Conservation (phyloP, 2,888 invertebrate species). For the Chloroclystis v-ata region DNA sequence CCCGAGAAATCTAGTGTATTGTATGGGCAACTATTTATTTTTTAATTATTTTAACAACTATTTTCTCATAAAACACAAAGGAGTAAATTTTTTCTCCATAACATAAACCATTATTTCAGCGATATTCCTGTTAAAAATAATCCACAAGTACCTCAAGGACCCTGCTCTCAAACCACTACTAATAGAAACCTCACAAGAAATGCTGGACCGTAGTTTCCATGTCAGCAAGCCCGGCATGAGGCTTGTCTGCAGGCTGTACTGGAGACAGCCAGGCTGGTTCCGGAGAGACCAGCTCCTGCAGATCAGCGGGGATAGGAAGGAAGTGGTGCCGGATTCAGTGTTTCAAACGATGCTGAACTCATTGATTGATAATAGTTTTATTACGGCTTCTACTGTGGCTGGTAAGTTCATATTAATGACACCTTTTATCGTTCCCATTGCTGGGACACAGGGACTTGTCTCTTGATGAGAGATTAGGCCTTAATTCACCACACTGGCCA, state of each 20-base stretch:
- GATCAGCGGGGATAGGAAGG: constrained; percentile 33
- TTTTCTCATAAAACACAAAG: no score
- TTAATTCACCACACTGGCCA: no score
- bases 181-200: constrained; percentile 33
- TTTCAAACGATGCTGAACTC: constrained; percentile 38
- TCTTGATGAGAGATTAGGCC: no score
- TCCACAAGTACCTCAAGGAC: constrained; percentile 48
- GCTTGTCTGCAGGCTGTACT: constrained; percentile 59
- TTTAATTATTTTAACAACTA: no score
- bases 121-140: constrained; percentile 48
- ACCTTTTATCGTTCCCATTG: no score
- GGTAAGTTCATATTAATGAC: constrained; percentile 24
- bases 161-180: constrained; percentile 41
- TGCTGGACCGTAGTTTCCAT: constrained; percentile 40
- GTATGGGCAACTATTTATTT: no score
- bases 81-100: not conserved
- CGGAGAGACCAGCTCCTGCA: constrained; percentile 37
- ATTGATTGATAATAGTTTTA: constrained; percentile 41
- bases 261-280: constrained; percentile 60
- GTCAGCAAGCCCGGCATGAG: constrained; percentile 46
- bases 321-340: constrained; percentile 14
- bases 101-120: constrained; percentile 29
- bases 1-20: no score
- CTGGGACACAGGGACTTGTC: no score
- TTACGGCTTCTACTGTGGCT: constrained; percentile 31